Percentiles rank a stretch among this genome's conserved stretches.
Evolutionary conservation across 2,888 invertebrate species (phyloP).

Genomic region (Cheilosia scutellata): DNA sequence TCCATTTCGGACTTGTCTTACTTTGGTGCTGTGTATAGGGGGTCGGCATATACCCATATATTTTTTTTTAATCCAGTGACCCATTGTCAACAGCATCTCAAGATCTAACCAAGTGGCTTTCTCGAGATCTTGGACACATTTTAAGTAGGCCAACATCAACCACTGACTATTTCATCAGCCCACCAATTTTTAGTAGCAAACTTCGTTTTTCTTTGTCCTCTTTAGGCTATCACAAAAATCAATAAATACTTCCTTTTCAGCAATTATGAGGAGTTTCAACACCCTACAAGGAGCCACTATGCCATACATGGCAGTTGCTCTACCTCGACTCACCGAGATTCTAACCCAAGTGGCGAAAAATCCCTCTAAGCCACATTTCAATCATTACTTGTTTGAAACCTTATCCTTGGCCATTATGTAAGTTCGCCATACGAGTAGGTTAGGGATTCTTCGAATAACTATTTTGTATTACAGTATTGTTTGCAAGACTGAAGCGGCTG

Average conservation of each 20-base stretch:
- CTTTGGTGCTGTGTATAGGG: too few relatives aligned
- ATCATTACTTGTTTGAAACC: conserved; percentile 99
- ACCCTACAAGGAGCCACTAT: conserved; percentile 92
- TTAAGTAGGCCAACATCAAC: too few relatives aligned
- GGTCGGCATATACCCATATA: too few relatives aligned
- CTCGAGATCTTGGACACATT: too few relatives aligned
- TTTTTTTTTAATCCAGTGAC: too few relatives aligned
- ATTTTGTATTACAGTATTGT: conserved; percentile 87
- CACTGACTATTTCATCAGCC: too few relatives aligned
- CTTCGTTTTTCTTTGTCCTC: too few relatives aligned
- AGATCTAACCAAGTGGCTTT: too few relatives aligned
- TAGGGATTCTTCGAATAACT: neutral
- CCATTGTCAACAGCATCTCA: too few relatives aligned
- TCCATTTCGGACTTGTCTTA: too few relatives aligned
- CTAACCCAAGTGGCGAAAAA: conserved; percentile 94
- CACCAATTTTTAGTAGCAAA: too few relatives aligned
- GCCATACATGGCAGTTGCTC: conserved; percentile 91
- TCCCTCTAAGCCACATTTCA: conserved; percentile 98
- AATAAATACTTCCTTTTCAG: conserved; percentile 81
- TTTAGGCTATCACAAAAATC: neutral
- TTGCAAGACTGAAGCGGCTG: conserved; percentile 91
- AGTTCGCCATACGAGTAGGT: conserved; percentile 81
- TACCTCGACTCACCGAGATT: conserved; percentile 94
- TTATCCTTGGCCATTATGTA: conserved; percentile 94
- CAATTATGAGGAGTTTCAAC: conserved; percentile 95